A percentile compares a stretch with the other conserved stretches of the same genome.
Conservation (phyloP, 2,797 vertebrate species). For the Paramormyrops hopkinsi region DNA sequence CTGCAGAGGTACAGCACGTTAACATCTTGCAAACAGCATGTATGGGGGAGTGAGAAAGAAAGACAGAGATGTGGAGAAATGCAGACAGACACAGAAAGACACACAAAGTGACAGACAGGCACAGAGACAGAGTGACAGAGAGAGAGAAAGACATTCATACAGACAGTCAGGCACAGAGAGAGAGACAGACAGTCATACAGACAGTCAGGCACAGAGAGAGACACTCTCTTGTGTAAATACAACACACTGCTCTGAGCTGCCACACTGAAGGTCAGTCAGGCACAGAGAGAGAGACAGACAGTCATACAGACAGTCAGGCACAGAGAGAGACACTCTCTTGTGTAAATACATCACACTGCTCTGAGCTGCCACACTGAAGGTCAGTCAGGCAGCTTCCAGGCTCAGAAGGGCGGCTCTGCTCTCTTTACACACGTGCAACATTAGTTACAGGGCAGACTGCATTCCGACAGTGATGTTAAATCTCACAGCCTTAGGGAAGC, state of each 20-base stretch:
- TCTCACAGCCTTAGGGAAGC: neutral
- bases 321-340: neutral
- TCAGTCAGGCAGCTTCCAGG: neutral
- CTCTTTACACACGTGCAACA: neutral
- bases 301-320: neutral
- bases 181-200: neutral
- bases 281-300: no score
- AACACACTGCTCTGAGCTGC: neutral
- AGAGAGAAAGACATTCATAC: neutral
- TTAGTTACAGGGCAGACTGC: neutral
- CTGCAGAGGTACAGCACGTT: neutral
- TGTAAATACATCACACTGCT: neutral
- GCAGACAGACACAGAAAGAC: neutral
- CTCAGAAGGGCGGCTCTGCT: neutral
- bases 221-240: neutral
- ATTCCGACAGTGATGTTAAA: neutral
- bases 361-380: neutral
- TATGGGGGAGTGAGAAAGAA: constrained; percentile 20
- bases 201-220: neutral
- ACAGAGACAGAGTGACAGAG: neutral
- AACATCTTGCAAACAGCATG: constrained; percentile 24
- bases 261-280: neutral
- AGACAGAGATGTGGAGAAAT: neutral
- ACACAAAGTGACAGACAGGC: neutral
- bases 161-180: neutral